Base-by-base conservation (phyloP, 2,797 vertebrate species). In the Aplochiton taeniatus region DNA sequence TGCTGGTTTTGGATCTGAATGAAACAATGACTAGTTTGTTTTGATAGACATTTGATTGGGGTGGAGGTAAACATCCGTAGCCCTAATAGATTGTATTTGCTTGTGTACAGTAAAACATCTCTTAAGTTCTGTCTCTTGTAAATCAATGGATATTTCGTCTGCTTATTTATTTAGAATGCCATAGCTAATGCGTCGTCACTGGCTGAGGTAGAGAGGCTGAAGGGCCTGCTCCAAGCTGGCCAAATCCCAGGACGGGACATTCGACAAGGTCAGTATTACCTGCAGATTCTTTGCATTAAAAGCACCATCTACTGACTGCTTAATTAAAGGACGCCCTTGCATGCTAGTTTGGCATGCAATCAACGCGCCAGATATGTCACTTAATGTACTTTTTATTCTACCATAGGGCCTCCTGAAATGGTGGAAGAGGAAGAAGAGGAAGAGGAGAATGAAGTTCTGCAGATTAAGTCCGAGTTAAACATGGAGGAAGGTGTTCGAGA, bases 131-230 rank as follows among this genome's bases (percentile, higher is more conserved):
- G n/a, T n/a, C n/a, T n/a, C 41, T 4, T 11, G 41, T 44, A 10
- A 44, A 44, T 42, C 44, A n/a, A 57, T 57, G 31, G 9, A n/a
- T 57, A 10, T 43, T 42, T 8, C 44, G 55, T 44, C 13, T 11
- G 10, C 8, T 58, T 11, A 13, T 54, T 11, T 31, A 11, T 86
- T 49, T 73, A 99, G 97, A 91, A 91, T 45, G 97, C 97, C 20
- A 98, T 98, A 12, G 94, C 95, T 0, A 98, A 95, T 1, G 97
- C 97, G 0, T 94, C 96, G 0, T 98, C 97, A 0, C 61, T 99
- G 90, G 97, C 95, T 0, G 97, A 99, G 84, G 96, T 98, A 83
- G 97, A 98, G 77, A 79, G 96, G 73, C 87, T 99, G 72, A 98
- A 97, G 17, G 96, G 96, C 1, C 85, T 99, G 80, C 89, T 99